phyloP scores from a whole-genome alignment of 2,888 invertebrate species.

The Escarpia spicata region DNA sequence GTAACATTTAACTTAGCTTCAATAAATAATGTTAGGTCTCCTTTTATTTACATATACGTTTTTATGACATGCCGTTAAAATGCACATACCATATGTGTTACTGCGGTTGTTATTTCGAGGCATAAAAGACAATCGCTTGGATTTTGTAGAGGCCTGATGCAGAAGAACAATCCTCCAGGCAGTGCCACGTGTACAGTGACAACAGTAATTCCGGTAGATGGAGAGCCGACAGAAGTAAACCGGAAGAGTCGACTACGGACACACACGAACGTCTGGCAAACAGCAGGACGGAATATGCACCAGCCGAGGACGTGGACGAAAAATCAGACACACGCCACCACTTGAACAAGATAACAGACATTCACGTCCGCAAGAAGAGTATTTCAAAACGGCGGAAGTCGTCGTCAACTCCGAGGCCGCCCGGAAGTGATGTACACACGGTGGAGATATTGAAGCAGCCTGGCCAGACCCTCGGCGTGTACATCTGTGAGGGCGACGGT shows the following conservation, averaged over 20 bases:
- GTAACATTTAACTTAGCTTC: no score
- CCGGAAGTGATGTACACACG: conserved; percentile 50
- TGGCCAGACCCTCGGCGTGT: conserved; percentile 96
- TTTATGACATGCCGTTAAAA: no score
- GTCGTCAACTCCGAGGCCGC: not conserved
- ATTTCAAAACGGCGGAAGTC: not conserved
- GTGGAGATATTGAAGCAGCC: conserved; percentile 99
- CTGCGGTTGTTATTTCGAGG: not conserved
- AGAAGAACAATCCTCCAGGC: not conserved
- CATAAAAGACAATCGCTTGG: not conserved
- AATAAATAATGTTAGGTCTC: no score
- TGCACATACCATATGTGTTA: not conserved
- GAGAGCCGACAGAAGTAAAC: not conserved
- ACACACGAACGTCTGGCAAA: not conserved
- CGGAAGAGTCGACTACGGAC: not conserved
- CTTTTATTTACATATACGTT: no score
- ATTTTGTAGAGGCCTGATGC: not conserved
- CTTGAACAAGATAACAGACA: not conserved
- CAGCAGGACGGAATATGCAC: not conserved
- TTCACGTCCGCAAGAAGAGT: not conserved
- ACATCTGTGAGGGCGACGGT: conserved; percentile 98
- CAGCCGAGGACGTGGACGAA: not conserved
- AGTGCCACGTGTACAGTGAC: not conserved
- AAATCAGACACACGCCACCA: not conserved
- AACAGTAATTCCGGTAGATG: not conserved